Evolutionary conservation across 2,888 invertebrate species (phyloP), one percentile per base, ranked within the genome.

Genomic region (Thalpophila matura): DNA sequence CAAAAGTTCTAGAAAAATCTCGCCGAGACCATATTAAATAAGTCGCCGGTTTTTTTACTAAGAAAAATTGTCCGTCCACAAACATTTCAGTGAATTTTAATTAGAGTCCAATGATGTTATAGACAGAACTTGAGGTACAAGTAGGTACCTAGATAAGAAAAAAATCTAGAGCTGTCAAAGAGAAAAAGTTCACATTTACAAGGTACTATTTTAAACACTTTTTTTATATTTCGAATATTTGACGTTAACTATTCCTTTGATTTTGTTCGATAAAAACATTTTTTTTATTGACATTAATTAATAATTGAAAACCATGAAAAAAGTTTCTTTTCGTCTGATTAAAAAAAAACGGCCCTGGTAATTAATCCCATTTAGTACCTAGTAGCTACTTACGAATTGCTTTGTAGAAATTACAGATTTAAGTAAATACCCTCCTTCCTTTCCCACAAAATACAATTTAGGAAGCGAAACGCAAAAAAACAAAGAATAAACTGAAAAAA

Each of bases 31-130:
- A n/a, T 7, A 14, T 20, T 33, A 1, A 49, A 20, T 3, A 43
- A 1, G 18, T 2, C 1, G 4, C 26, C n/a, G 6, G n/a, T 1
- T 9, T 1, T 6, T n/a, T 33, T 47, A 14, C 6, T n/a, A 9
- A 10, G 20, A 51, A 70, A 29, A 56, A 46, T 24, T 7, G 10
- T 20, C 20, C 2, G 4, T 20, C 27, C 12, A n/a, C 6, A 27
- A 3, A 29, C 12, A n/a, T 12, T 61, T 62, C 47, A 27, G 9
- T 14, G 6, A 70, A 67, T 24, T 67, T 67, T 70, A 56, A 47
- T 62, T 38, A 62, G n/a, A 6, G 12, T 37, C n/a, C 16, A n/a
- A 42, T 37, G 14, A 35, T 62, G 29, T 47, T 33, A 55, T 1
- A 38, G 24, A 33, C 12, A 6, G 10, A 2, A n/a, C 9, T 51